phyloP scores from a whole-genome alignment of 2,888 invertebrate genomes.

The Imbricaverruca yamaguchii region DNA sequence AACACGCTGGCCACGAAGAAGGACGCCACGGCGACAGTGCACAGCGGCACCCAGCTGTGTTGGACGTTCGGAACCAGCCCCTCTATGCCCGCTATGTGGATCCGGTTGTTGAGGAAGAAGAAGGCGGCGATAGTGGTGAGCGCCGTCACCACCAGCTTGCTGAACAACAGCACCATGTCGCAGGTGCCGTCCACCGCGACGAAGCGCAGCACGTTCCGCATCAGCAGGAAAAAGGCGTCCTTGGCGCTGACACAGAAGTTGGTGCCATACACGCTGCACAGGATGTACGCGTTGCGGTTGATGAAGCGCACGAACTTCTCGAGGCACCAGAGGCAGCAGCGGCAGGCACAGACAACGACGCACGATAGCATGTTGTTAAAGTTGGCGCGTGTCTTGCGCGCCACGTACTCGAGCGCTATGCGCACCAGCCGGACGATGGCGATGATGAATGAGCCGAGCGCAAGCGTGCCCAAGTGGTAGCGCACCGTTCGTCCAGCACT shows the following conservation, averaged over 20 bases:
- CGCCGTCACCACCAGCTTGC: slow-evolving; percentile 74
- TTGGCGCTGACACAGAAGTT: slow-evolving; percentile 83
- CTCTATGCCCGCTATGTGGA: not conserved
- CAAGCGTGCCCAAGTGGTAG: slow-evolving; percentile 82
- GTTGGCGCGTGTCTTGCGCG: slow-evolving; percentile 73
- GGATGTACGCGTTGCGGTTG: slow-evolving; percentile 79
- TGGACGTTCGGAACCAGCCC: slow-evolving; percentile 50
- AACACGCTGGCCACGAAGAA: slow-evolving; percentile 81
- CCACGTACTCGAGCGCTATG: slow-evolving; percentile 69
- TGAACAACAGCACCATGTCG: slow-evolving; percentile 83
- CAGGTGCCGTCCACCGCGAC: slow-evolving; percentile 74
- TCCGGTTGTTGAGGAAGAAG: slow-evolving; percentile 55
- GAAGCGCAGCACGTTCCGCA: slow-evolving; percentile 73
- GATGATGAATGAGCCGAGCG: slow-evolving; percentile 84
- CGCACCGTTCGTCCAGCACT: slow-evolving; percentile 65
- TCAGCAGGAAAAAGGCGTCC: slow-evolving; percentile 78
- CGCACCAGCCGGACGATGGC: slow-evolving; percentile 83
- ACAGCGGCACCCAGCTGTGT: slow-evolving; percentile 73
- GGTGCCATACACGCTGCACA: slow-evolving; percentile 90
- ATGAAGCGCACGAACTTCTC: slow-evolving; percentile 78
- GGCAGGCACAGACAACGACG: slow-evolving; percentile 62
- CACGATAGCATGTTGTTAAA: slow-evolving; percentile 48
- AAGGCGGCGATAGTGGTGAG: slow-evolving; percentile 70
- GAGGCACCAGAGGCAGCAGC: slow-evolving; percentile 52
- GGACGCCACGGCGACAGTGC: slow-evolving; percentile 70